Base-by-base conservation (phyloP, 2,888 invertebrate species). In the Girardia tigrina region DNA sequence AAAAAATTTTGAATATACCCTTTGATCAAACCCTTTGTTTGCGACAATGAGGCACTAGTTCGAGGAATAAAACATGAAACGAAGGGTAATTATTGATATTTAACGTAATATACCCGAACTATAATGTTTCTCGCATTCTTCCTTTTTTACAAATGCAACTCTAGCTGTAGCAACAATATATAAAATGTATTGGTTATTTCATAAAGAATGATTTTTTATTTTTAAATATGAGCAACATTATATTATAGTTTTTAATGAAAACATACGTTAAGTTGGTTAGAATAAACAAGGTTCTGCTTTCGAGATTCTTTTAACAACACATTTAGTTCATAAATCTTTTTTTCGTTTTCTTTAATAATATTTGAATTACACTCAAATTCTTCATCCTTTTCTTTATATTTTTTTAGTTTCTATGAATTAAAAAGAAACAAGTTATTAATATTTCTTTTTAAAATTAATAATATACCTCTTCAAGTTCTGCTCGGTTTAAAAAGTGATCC, bases 181-280 rank as follows among this genome's bases (percentile, higher is more conserved):
- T n/a, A 36, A 36, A 36, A 36, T 36, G 36, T 36, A 12, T n/a
- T n/a, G n/a, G n/a, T n/a, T n/a, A n/a, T n/a, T n/a, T n/a, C n/a
- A n/a, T n/a, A n/a, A n/a, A n/a, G n/a, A n/a, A n/a, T n/a, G n/a
- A n/a, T n/a, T n/a, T n/a, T n/a, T n/a, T n/a, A n/a, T n/a, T n/a
- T n/a, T n/a, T n/a, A n/a, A n/a, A n/a, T n/a, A n/a, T n/a, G n/a
- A n/a, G n/a, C n/a, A n/a, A n/a, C n/a, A n/a, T n/a, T n/a, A n/a
- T 36, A 36, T 36, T 36, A 36, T 36, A 36, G 16, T 36, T 36
- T 12, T 36, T 36, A 36, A 12, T 36, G n/a, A n/a, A n/a, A n/a
- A n/a, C n/a, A n/a, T 56, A 56, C 56, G 6, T 56, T 56, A 56
- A 56, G n/a, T 56, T 56, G 56, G 23, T 56, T 56, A 23, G 56